Base-by-base conservation (phyloP, 2,113 vertebrate species). In the Glaucomys volans region DNA sequence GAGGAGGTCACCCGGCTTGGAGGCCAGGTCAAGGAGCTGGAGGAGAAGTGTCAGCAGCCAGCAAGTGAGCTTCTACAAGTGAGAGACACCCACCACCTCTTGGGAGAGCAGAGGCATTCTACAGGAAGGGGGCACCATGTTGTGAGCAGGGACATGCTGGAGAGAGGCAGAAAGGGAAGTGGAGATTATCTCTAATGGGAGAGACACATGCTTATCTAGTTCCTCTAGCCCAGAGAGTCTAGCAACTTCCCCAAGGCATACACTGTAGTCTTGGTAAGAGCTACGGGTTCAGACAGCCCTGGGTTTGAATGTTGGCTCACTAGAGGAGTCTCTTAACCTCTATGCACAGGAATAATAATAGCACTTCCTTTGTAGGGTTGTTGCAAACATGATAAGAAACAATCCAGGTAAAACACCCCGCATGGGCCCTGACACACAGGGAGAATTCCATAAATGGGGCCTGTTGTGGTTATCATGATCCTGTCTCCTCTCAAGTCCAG, bases 41-140 rank as follows among this genome's bases (percentile, higher is more conserved):
- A 97, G 52, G 79, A 94, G 54, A 97, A 97, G 40, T 95, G 95
- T 57, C 96, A 91, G 87, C 82, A 44, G 42, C 88, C 94, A 13
- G 95, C 93, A 72, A 94, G 82, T 71, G 93, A 86, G 47, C 96
- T 98, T 72, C 40, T 98, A 32, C 96, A 98, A 87, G 97, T 97
- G 88, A 97, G 96, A 32, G 12, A 77, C 24, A 10, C 6, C 8
- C 72, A 50, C 12, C 32, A 52, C 35, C 30, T 44, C 2, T 0
- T 57, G 50, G 40, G 50, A 91, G 1, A 44, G 50, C 74, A 59
- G 59, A 77, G 62, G 24, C 35, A 35, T 7, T 37, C 54, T 11
- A 20, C 4, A n/a, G 75, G 28, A 83, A 79, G 14, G 28, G 35
- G 4, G 59, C 7, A 14, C 40, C 16, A 16, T 8, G 44, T n/a